Percentiles rank a stretch among this genome's conserved stretches.
Evolutionary conservation across 2,888 invertebrate species (phyloP).

Genomic region (Ophion costatus): DNA sequence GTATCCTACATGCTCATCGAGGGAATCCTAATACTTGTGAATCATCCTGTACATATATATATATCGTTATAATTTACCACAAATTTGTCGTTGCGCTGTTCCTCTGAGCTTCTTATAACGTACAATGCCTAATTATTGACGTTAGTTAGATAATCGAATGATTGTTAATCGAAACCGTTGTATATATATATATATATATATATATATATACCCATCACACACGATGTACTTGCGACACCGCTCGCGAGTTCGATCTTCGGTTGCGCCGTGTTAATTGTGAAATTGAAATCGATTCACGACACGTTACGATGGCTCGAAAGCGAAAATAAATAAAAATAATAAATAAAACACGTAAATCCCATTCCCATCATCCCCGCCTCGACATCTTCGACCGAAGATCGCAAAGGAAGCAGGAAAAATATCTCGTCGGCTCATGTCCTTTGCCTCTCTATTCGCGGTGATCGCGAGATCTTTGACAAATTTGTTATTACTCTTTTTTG

Average conservation of each 20-base stretch:
- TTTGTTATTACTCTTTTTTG: conserved; percentile 1
- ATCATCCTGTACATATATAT: neutral
- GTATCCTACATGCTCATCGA: no score
- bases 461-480: conserved; percentile 35
- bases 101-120: conserved; percentile 67
- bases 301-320: conserved; percentile 15
- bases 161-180: conserved; percentile 60
- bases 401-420: neutral
- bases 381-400: conserved; percentile 49
- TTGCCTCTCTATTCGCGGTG: conserved; percentile 45
- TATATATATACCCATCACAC: neutral
- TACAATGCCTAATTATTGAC: conserved; percentile 63
- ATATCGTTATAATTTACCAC: conserved; percentile 15
- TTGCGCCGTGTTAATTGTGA: neutral
- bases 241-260: conserved; percentile 25
- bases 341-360: conserved; percentile 1
- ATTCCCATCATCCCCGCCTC: neutral
- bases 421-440: conserved; percentile 43
- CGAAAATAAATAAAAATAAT: neutral
- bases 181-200: conserved; percentile 41
- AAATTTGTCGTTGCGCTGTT: conserved; percentile 63
- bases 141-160: conserved; percentile 66
- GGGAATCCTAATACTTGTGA: no score
- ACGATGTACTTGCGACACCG: neutral
- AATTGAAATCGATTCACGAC: conserved; percentile 26